Conservation (phyloP, 2,888 invertebrate genomes). For the Pharmacophagus antenor region DNA sequence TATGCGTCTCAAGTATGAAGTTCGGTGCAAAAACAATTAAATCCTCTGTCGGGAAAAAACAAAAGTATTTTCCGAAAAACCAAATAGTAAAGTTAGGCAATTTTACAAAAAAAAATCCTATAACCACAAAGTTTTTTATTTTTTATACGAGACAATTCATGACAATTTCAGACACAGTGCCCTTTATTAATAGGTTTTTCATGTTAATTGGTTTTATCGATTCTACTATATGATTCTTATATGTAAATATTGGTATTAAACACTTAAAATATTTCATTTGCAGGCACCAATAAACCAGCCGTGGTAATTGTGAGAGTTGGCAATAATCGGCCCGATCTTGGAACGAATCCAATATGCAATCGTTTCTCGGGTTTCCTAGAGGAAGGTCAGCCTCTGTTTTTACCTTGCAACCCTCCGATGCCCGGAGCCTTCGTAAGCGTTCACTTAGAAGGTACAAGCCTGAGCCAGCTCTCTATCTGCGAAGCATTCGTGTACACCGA, state of each 20-base stretch:
- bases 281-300: slow-evolving; percentile 89
- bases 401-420: slow-evolving; percentile 97
- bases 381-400: slow-evolving; percentile 93
- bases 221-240: too few relatives aligned
- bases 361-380: slow-evolving; percentile 92
- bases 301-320: slow-evolving; percentile 94
- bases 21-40: too few relatives aligned
- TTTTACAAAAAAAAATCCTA: too few relatives aligned
- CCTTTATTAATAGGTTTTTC: too few relatives aligned
- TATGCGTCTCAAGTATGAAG: too few relatives aligned
- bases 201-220: too few relatives aligned
- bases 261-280: slow-evolving; percentile 1
- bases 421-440: slow-evolving; percentile 97
- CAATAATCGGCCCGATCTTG: slow-evolving; percentile 94
- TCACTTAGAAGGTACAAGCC: slow-evolving; percentile 88
- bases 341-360: slow-evolving; percentile 95
- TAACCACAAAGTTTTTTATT: too few relatives aligned
- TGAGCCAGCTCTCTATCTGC: slow-evolving; percentile 92
- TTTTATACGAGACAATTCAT: too few relatives aligned
- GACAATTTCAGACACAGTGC: too few relatives aligned
- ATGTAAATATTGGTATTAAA: background rate
- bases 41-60: too few relatives aligned
- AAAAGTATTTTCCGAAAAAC: too few relatives aligned
- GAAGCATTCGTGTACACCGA: slow-evolving; percentile 97
- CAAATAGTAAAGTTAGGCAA: too few relatives aligned